Conservation (phyloP, 2,888 invertebrate genomes). For the Cyaniris semiargus region DNA sequence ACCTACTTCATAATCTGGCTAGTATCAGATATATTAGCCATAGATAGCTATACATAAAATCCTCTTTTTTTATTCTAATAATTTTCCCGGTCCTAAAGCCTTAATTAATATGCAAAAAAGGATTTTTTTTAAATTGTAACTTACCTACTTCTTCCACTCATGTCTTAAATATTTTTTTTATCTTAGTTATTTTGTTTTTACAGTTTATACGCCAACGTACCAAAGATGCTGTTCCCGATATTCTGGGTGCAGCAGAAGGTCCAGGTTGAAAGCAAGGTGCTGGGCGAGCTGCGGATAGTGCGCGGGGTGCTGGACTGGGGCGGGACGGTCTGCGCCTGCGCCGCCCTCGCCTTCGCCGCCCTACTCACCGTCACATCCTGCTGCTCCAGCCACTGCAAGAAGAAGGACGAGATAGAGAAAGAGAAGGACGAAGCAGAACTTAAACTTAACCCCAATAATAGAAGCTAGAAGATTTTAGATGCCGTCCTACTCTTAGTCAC, state of each 20-base stretch:
- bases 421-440: conserved; percentile 64
- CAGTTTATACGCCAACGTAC: conserved; percentile 84
- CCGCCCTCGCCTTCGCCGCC: conserved; percentile 75
- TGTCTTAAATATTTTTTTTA: too few relatives aligned
- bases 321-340: conserved; percentile 58
- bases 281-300: conserved; percentile 72
- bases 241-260: conserved; percentile 90
- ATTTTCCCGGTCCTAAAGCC: too few relatives aligned
- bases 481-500: conserved; percentile 42
- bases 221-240: conserved; percentile 85
- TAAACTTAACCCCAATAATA: conserved; percentile 56
- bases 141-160: too few relatives aligned
- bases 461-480: background rate
- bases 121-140: too few relatives aligned
- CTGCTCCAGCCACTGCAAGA: conserved; percentile 44
- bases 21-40: too few relatives aligned
- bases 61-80: too few relatives aligned
- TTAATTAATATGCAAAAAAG: too few relatives aligned
- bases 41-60: too few relatives aligned
- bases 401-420: conserved; percentile 51
- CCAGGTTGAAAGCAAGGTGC: conserved; percentile 78
- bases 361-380: conserved; percentile 69
- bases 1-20: too few relatives aligned
- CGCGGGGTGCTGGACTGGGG: conserved; percentile 67
- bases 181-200: too few relatives aligned